phyloP scores from a whole-genome alignment of 2,888 invertebrate species.

The Deroplatys truncata region DNA sequence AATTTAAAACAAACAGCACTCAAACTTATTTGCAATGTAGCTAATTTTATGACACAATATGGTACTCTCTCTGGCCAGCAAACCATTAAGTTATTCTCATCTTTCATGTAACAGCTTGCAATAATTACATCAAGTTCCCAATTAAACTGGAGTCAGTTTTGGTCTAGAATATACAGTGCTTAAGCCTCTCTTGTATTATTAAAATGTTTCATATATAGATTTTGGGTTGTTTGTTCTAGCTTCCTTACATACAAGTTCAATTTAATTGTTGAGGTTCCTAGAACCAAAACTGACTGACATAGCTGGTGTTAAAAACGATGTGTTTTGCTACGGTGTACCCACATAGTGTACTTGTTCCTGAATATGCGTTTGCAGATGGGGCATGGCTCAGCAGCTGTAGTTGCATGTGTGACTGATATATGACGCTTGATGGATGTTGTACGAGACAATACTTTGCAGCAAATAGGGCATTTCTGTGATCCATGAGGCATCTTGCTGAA shows the following conservation, averaged over 20 bases:
- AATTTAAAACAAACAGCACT: no score
- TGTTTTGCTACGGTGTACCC: conserved; percentile 29
- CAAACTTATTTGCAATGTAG: no score
- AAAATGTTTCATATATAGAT: not conserved
- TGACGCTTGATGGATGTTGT: conserved; percentile 30
- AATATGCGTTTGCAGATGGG: conserved; percentile 29
- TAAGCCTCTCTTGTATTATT: not conserved
- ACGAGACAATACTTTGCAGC: conserved; percentile 22
- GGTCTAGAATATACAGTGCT: not conserved
- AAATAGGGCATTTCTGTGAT: conserved; percentile 16
- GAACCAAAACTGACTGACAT: not conserved
- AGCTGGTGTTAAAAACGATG: not conserved
- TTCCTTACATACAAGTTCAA: not conserved
- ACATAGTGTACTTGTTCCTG: conserved; percentile 31
- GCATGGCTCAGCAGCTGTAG: conserved; percentile 21
- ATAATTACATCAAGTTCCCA: no score
- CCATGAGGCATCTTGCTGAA: not conserved
- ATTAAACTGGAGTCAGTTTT: not conserved
- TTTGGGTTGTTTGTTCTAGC: not conserved
- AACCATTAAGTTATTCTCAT: no score
- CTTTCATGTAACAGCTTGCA: no score
- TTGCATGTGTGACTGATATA: conserved; percentile 25
- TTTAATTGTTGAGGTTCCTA: not conserved
- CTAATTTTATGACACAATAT: no score
- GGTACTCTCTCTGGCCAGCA: no score